Evolutionary conservation across 2,797 vertebrate genomes (phyloP), one percentile per base, ranked within the genome.

Genomic region (Chromis chromis): DNA sequence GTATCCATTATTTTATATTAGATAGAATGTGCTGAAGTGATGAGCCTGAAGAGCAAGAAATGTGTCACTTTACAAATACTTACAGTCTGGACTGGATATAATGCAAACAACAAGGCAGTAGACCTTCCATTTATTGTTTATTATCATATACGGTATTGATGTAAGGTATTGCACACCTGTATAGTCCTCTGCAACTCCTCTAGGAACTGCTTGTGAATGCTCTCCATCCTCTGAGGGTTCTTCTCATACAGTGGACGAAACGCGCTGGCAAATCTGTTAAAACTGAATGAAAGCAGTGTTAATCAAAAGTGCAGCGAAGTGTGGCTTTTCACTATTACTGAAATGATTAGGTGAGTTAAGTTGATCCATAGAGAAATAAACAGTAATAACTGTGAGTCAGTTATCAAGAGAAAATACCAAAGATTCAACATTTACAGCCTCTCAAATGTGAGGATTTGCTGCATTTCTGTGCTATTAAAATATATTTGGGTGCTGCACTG

Each of bases 171-270:
- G 16, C 74, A 87, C 66, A 98, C 97, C 96, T 93, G 88, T 65
- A 99, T 83, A 3, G 93, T 90, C 0, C 63, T 76, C 80, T 93
- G 93, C 22, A 99, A 46, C 77, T 97, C 95, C 28, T 90, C 87
- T 40, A 96, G 68, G 63, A 98, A 96, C 90, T 95, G 96, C 25
- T 95, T 94, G 36, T 99, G 95, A 73, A 98, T 95, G 63, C 83
- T 90, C 73, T 94, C 91, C 4, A 95, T 96, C 89, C 94, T 77
- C 83, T 95, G 93, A 4, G 96, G 96, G 74, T 96, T 95, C 22
- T 95, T 84, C 81, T 93, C 93, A 89, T 95, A 96, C 76, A 99
- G 91, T 1, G 89, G 87, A 65, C 88, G 94, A 85, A 97, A 98
- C 22, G 88, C 96, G 70, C 52, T 90, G 0, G 94, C 85, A n/a